These are phyloP conservation scores for Eumacrocentrus americanus DNA, from an alignment of 2,888 invertebrate species.

Conservation along the genomic window DNA sequence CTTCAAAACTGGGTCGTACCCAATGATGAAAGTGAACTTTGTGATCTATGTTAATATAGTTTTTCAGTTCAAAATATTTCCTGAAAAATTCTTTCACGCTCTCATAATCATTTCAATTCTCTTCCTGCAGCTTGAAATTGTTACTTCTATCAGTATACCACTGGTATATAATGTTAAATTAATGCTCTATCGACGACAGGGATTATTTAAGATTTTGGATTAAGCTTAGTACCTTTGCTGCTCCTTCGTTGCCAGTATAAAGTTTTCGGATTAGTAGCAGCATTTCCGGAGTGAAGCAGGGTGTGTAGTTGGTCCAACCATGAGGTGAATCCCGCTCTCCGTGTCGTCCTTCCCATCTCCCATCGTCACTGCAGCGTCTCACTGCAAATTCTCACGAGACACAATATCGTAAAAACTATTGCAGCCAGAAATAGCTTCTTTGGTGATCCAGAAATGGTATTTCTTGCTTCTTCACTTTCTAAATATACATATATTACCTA, in stretches of 20 bases:
- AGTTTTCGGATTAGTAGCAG: conserved; percentile 71
- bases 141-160: no score
- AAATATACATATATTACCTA: background rate
- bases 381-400: conserved; percentile 70
- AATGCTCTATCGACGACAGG: no score
- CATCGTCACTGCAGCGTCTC: conserved; percentile 72
- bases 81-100: background rate
- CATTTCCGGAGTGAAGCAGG: conserved; percentile 77
- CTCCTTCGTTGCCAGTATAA: conserved; percentile 64
- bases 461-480: no score
- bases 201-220: no score
- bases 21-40: background rate
- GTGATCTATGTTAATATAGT: no score
- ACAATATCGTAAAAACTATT: background rate
- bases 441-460: no score
- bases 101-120: no score
- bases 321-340: conserved; percentile 51
- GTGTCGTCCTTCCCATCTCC: conserved; percentile 72
- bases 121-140: no score
- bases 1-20: background rate
- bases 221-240: conserved; percentile 64
- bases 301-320: conserved; percentile 86
- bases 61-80: no score
- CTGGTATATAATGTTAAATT: no score
- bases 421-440: background rate